A percentile compares a stretch with the other conserved stretches of the same genome.
Evolutionary conservation across 1,140 invertebrate genomes (phyloP).

Genomic region (Drosophila pallidifrons): DNA sequence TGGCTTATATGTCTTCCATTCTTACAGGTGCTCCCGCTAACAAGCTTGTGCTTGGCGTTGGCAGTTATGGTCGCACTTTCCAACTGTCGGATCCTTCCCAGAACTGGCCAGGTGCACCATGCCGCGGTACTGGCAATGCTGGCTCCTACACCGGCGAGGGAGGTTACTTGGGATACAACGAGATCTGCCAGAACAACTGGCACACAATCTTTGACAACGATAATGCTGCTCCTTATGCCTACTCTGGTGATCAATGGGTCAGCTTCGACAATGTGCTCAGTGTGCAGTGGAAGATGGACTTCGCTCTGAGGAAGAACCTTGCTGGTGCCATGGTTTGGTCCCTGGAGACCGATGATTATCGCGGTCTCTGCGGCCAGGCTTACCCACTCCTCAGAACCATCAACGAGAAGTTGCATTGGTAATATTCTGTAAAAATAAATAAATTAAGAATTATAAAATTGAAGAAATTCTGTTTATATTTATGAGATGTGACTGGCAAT

Average conservation of each 20-base stretch:
- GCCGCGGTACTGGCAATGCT: conserved; percentile 86
- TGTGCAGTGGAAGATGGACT: conserved; percentile 81
- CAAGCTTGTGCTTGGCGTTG: conserved; percentile 89
- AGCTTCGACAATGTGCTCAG: conserved; percentile 84
- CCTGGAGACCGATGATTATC: conserved; percentile 91
- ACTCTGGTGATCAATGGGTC: conserved; percentile 84
- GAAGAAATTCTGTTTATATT: too few species aligned
- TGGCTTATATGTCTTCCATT: neutral
- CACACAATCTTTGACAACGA: conserved; percentile 51
- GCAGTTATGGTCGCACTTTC: conserved; percentile 89
- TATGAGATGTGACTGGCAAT: too few species aligned
- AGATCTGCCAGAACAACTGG: conserved; percentile 86
- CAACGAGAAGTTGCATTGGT: conserved; percentile 77
- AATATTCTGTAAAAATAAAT: too few species aligned
- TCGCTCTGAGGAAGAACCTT: conserved; percentile 85
- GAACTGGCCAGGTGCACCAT: conserved; percentile 86
- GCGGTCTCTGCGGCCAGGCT: conserved; percentile 87
- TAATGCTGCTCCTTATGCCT: conserved; percentile 76
- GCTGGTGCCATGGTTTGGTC: conserved; percentile 93
- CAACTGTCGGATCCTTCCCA: conserved; percentile 85
- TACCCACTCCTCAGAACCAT: conserved; percentile 85
- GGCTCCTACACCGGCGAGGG: conserved; percentile 89
- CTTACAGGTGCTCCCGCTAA: conserved; percentile 75
- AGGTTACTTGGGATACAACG: conserved; percentile 92
- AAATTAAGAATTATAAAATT: too few species aligned